Evolutionary conservation across 2,888 invertebrate genomes (phyloP), one percentile per base, ranked within the genome.

Genomic region (Barypeithes pellucidus): DNA sequence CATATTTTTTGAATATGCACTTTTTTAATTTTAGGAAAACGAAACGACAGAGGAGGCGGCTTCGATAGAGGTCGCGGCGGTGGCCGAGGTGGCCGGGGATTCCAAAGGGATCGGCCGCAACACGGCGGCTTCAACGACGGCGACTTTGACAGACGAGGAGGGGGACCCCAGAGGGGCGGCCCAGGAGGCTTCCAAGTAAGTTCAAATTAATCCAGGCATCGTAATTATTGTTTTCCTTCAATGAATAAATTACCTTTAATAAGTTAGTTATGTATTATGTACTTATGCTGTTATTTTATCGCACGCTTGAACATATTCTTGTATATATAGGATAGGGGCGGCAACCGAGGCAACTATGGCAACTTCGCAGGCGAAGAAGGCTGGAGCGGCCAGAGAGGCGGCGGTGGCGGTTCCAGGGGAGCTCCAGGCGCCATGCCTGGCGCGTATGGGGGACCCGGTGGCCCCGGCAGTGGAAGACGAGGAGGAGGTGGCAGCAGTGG

Each of bases 21-120:
- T n/a, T n/a, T n/a, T n/a, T n/a, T n/a, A 54, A 14, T 45, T 71
- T 33, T 52, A 85, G 84, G 85, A 12, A 86, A 86, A 80, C 79
- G 85, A 70, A 89, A 88, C 77, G 89, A 89, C 69, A 84, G 90
- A 77, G 92, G 92, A 3, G 92, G 92, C 78, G 92, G 92, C 77
- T 91, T 91, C 22, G 75, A 72, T 78, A 83, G 87, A 45, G 85
- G 82, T 86, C 68, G 84, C 88, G 62, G 84, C 85, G 75, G 85
- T 12, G 7, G 74, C 24, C 47, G 92, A 3, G 92, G 92, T 77
- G 91, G 92, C 86, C 86, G 87, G 60, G 85, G 83, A 5, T 84
- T 84, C 66, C 82, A 87, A 63, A 84, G 88, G 61, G 84, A 86
- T 73, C 83, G 78, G 45, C 73, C 63, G 39, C 73, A 66, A 9